Conservation (phyloP, 2,797 vertebrate species). For the Mormyrus proboscirostris region DNA sequence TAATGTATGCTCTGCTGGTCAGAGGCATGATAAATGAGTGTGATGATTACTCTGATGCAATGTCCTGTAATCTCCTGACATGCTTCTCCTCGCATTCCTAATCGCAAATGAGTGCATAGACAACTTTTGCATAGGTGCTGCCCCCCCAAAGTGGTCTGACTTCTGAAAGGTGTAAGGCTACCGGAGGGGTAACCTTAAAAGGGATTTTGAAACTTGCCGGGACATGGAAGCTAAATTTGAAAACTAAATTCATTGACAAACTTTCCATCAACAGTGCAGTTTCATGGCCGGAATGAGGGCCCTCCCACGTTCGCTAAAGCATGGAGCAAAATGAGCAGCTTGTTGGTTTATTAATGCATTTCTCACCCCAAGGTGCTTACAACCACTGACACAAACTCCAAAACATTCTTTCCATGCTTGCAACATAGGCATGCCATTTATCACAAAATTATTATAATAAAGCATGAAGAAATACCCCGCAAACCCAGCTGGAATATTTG, state of each 20-base stretch:
- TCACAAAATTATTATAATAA: not conserved
- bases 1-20: not conserved
- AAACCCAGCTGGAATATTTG: not conserved
- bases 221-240: not conserved
- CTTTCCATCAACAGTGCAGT: not conserved
- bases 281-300: not conserved
- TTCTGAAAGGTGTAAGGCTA: not conserved
- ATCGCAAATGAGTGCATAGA: conserved; percentile 1
- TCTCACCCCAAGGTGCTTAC: conserved; percentile 9
- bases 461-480: not conserved
- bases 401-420: not conserved
- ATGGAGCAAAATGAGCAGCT: not conserved
- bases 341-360: not conserved
- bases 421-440: not conserved
- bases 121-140: not conserved
- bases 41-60: conserved; percentile 15
- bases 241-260: not conserved
- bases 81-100: not conserved
- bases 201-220: not conserved
- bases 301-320: not conserved
- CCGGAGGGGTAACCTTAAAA: not conserved
- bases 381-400: not conserved
- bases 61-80: conserved; percentile 11
- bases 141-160: not conserved
- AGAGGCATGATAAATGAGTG: not conserved